Evolutionary conservation across 2,888 invertebrate genomes (phyloP), one percentile per base, ranked within the genome.

Genomic region (Drosophila nr. medialis): DNA sequence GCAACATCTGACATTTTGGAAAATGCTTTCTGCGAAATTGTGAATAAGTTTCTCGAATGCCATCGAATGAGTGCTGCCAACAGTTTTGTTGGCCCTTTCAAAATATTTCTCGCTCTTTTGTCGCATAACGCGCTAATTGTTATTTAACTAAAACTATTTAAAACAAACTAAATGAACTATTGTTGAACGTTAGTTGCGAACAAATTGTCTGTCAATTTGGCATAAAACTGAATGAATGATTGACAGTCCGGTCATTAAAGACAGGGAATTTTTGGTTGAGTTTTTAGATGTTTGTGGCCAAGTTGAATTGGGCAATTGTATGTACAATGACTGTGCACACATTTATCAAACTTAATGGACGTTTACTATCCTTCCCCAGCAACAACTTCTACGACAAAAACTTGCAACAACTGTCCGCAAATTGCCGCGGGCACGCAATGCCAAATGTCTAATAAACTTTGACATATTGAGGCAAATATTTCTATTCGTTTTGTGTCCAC

Each of bases 391-490:
- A 45, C 15, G 45, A 45, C 15, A 45, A 45, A 48, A 15, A 50
- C 30, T 75, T 32, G 34, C 48, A 77, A 68, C 76, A 84, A 88
- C 86, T 86, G 89, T 84, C 81, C 83, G 74, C 81, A 85, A 87
- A 89, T 86, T 81, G 90, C 88, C 85, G 80, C 82, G 83, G 83
- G 86, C 89, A 87, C 87, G 85, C 84, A 84, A 86, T 84, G 89
- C 81, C 79, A 83, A 90, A 81, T 86, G 83, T 90, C 80, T 90
- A 90, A 90, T 86, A 83, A 86, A 89, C 77, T 90, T 87, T 87
- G 86, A 87, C 89, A 90, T 86, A 90, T 90, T 87, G 90, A 65
- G 77, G 80, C 75, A 83, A 86, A 86, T 86, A 86, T 88, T 83
- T 86, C 83, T 81, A 82, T 71, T 75, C 62, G 49, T 27, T 62